Evolutionary conservation across 1,140 invertebrate genomes (phyloP), one percentile per base, ranked within the genome.

Genomic region (Scaptomyza hsui): DNA sequence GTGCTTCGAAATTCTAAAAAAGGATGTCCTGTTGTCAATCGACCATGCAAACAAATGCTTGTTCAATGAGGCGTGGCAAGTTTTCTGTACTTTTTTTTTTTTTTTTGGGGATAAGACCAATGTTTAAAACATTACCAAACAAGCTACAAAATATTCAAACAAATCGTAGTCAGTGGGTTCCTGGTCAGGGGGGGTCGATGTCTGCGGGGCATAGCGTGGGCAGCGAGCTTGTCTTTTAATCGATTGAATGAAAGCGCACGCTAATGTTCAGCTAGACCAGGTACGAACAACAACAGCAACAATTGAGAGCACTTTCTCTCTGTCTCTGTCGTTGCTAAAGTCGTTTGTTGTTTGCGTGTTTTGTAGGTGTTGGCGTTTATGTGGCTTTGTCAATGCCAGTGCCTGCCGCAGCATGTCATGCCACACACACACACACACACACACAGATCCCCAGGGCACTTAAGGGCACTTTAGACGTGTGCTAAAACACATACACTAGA

Each of bases 301-400:
- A 57, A 62, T 53, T 57, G 19, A 41, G 61, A 56, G 51, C 19
- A 35, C 32, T n/a, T 1, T 37, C 12, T 2, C 3, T 37, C 32
- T 37, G 12, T n/a, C 12, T 12, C 3, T n/a, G 32, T 37, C 12
- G 7, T 29, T 29, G 6, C 6, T 29, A 7, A 29, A 29, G 32
- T 37, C 32, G 32, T 37, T 56, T 78, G 71, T 71, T 86, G 81
- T 81, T 85, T 86, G 82, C 77, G 82, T 86, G 81, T 88, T 88
- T 78, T 75, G 65, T 88, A 86, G 82, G 82, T 86, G 82, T 86
- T 86, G 82, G 63, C 82, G 70, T 75, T 81, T 81, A 86, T 88
- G 82, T 88, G 81, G 81, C 77, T 79, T 77, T 81, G 72, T 67
- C 69, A 72, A 72, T 72, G 70, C 70, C 68, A 71, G 45, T 64